Conservation (phyloP, 53 echinoderm and acorn worm species). For the Echinometra lucunter region DNA sequence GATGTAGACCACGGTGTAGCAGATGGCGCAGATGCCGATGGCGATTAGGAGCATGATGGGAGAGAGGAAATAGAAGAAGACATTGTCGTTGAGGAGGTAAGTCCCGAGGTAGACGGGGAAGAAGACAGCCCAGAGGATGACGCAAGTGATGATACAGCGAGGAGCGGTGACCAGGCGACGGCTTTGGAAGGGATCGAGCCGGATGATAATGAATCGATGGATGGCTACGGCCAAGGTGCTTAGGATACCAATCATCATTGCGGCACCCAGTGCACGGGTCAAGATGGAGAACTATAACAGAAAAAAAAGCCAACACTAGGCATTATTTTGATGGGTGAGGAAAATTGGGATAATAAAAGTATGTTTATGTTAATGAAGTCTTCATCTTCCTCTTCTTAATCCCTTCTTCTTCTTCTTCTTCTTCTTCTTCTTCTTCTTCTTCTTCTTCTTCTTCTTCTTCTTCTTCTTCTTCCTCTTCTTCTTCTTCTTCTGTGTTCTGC, state of each 20-base stretch:
- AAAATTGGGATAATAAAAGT: too few species aligned
- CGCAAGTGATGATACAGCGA: slow-evolving; percentile 39
- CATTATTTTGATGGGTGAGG: too few species aligned
- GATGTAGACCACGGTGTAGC: slow-evolving; percentile 20
- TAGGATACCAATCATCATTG: slow-evolving; percentile 17
- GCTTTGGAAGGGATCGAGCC: slow-evolving; percentile 30
- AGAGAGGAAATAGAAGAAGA: neutral
- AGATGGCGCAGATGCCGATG: neutral
- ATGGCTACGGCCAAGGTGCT: slow-evolving; percentile 48
- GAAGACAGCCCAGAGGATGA: neutral
- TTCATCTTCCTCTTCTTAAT: too few species aligned
- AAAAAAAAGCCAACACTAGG: too few species aligned
- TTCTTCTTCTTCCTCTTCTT: too few species aligned
- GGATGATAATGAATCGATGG: slow-evolving; percentile 51
- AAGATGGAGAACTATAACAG: neutral
- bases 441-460: too few species aligned
- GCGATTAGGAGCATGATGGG: neutral
- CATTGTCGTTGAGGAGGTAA: neutral
- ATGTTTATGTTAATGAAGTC: too few species aligned
- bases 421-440: too few species aligned
- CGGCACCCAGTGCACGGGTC: slow-evolving; percentile 7
- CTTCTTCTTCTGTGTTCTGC: too few species aligned
- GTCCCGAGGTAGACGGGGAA: slow-evolving; percentile 7
- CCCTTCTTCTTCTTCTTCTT: too few species aligned
- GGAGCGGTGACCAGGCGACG: slow-evolving; percentile 11